Evolutionary conservation across 2,113 vertebrate species (phyloP), one percentile per base, ranked within the genome.

Genomic region (Nannospalax galili): DNA sequence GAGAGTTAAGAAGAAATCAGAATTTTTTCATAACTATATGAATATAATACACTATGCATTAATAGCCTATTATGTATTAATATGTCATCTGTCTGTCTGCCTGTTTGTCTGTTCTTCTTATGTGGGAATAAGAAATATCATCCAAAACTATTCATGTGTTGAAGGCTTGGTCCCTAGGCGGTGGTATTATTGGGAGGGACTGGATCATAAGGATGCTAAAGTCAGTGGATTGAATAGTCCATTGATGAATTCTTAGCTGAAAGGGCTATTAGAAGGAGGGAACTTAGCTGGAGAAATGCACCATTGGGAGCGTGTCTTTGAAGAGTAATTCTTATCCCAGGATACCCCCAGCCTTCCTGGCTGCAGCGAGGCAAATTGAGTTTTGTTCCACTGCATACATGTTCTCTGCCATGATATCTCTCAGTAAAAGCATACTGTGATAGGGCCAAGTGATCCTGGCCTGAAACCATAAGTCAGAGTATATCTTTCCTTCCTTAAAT

Each of bases 1-100:
- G 64, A 52, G 32, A 87, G 60, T 73, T 73, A 84, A 89, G 30
- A 35, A n/a, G 67, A 75, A 92, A 90, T 90, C 35, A 79, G 37
- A 62, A 52, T 72, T 87, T 90, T 95, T 81, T 90, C 11, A 78
- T 75, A 11, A 78, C 26, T 64, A 64, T 32, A n/a, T 92, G 11
- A 75, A 89, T 73, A 48, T 19, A 62, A 88, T n/a, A 24, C 7
- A 11, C 40, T 60, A 69, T 82, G 42, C 14, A 45, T 82, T 11
- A 70, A 70, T 77, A 58, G 48, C 28, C 16, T 62, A 58, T 17
- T 60, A 60, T 26, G 20, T 37, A 37, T 67, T 30, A 28, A 65
- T 65, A 4, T 87, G 30, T 32, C 37, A 37, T n/a, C 48, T 79
- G 11, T 80, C 78, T 80, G 20, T 52, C 19, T 35, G 10, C 26